Conservation (phyloP, 1,140 invertebrate species). For the Eulimnadia texana region DNA sequence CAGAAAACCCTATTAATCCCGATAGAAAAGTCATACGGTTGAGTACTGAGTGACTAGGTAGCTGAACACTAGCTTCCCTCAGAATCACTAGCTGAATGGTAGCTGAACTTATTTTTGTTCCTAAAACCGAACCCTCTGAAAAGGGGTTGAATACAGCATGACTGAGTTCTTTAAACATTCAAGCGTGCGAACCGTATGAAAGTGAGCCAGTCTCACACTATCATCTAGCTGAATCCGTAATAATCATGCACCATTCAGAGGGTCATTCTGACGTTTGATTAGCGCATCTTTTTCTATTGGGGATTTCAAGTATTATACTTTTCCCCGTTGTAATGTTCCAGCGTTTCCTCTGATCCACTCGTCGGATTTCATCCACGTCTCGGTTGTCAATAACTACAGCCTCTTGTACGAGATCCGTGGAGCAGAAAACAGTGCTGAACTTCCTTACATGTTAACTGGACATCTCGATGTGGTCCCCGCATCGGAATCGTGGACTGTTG, state of each 20-base stretch:
- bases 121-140: too few species aligned
- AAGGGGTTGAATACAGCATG: too few species aligned
- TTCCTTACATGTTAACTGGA: slow-evolving; percentile 37
- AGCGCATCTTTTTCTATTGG: background rate
- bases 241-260: too few species aligned
- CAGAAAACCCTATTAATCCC: background rate
- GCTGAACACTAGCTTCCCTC: too few species aligned
- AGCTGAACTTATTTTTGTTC: too few species aligned
- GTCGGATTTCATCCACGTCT: slow-evolving; percentile 28
- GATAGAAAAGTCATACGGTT: too few species aligned
- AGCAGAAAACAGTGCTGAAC: slow-evolving; percentile 25
- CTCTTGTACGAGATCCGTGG: slow-evolving; percentile 33
- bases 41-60: too few species aligned
- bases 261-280: background rate
- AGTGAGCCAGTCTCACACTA: too few species aligned
- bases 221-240: too few species aligned
- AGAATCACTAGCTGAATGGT: too few species aligned
- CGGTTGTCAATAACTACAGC: slow-evolving; percentile 36
- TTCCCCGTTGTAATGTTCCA: slow-evolving; percentile 26
- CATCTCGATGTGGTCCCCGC: slow-evolving; percentile 44
- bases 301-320: background rate
- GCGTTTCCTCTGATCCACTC: slow-evolving; percentile 34
- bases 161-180: too few species aligned
- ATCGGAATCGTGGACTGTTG: slow-evolving; percentile 30
- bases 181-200: too few species aligned